A percentile compares a stretch with the other conserved stretches of the same genome.
Conservation (phyloP, 2,888 invertebrate species). For the Onthophagus sagittarius region DNA sequence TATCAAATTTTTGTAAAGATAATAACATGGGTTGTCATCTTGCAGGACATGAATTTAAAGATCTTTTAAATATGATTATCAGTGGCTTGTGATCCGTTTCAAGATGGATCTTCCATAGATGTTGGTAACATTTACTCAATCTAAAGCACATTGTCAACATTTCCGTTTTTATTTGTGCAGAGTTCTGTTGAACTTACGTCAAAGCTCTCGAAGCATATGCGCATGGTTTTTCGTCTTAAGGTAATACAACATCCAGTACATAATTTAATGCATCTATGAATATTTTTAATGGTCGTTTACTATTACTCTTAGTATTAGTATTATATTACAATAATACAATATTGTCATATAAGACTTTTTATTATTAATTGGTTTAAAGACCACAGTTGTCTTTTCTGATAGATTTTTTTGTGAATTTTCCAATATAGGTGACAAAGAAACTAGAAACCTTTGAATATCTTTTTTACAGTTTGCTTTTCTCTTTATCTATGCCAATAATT, state of each 20-base stretch:
- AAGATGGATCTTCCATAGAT: slow-evolving; percentile 31
- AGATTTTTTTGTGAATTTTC: slow-evolving; percentile 14
- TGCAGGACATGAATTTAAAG: slow-evolving; percentile 27
- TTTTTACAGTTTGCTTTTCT: slow-evolving; percentile 11
- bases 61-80: slow-evolving; percentile 29
- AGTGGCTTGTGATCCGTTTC: slow-evolving; percentile 37
- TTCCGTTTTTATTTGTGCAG: slow-evolving; percentile 37
- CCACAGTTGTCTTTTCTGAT: slow-evolving; percentile 13
- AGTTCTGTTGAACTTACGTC: slow-evolving; percentile 31
- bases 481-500: background rate
- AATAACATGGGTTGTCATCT: slow-evolving; percentile 28
- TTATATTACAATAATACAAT: slow-evolving; percentile 18
- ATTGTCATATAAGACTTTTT: slow-evolving; percentile 3
- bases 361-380: slow-evolving; percentile 6
- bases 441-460: slow-evolving; percentile 16
- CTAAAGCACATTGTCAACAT: slow-evolving; percentile 29
- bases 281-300: slow-evolving; percentile 19
- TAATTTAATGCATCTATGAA: slow-evolving; percentile 33
- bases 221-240: slow-evolving; percentile 32
- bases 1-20: slow-evolving; percentile 26
- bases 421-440: slow-evolving; percentile 7
- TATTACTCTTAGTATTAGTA: no score
- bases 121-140: slow-evolving; percentile 29
- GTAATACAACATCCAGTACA: slow-evolving; percentile 31
- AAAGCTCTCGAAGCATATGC: slow-evolving; percentile 33